A percentile compares a stretch with the other conserved stretches of the same genome.
Evolutionary conservation across 2,797 vertebrate genomes (phyloP).

Genomic region (Bovichtus diacanthus): DNA sequence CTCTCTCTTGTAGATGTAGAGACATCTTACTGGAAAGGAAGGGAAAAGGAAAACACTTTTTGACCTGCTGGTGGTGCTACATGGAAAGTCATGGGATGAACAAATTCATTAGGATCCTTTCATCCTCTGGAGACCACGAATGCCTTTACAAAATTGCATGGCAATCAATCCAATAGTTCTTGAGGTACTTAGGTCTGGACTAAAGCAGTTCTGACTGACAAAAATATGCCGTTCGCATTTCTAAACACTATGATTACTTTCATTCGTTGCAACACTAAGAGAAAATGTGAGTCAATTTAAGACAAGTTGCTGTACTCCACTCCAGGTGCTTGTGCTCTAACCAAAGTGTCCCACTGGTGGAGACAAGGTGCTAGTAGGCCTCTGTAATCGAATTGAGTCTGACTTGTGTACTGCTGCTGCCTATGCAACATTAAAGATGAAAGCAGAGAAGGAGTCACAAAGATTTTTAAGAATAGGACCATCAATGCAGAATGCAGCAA

Average conservation of each 20-base stretch:
- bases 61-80: neutral
- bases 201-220: neutral
- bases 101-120: neutral
- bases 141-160: neutral
- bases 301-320: neutral
- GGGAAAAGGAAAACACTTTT: too few relatives aligned
- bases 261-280: neutral
- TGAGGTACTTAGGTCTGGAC: constrained; percentile 8
- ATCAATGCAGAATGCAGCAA: constrained; percentile 50
- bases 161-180: neutral
- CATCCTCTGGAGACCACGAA: neutral
- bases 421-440: constrained; percentile 61
- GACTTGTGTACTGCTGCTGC: constrained; percentile 52
- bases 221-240: neutral
- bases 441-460: constrained; percentile 37
- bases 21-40: neutral
- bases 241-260: neutral
- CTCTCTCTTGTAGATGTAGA: neutral
- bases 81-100: neutral
- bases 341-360: constrained; percentile 15
- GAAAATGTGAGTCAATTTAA: constrained; percentile 10
- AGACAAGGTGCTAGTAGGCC: constrained; percentile 22
- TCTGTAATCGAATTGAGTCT: constrained; percentile 43
- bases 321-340: constrained; percentile 8
- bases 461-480: constrained; percentile 33